Base-by-base conservation (phyloP, 2,113 vertebrate species). In the Balaeniceps rex region DNA sequence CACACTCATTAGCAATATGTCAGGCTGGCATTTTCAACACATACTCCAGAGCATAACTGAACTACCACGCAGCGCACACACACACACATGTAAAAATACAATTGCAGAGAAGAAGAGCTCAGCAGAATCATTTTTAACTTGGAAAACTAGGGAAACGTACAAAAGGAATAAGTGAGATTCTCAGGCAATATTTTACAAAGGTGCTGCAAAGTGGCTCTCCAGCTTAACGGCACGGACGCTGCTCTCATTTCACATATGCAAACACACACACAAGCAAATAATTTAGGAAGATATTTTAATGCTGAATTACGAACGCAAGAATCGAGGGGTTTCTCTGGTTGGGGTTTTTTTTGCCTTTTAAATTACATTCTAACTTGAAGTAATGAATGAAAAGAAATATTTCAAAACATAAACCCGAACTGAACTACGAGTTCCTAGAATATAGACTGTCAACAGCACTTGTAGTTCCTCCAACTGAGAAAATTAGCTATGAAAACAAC, bases 1-100 rank as follows among this genome's bases (percentile, higher is more conserved):
- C 97, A 97, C 88, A 91, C 94, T 97, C 97, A 98, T 97, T 98
- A 98, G 97, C 94, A 97, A 97, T 96, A 97, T 96, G 94, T 96
- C 97, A 98, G 94, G 87, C 85, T 97, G 97, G 91, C 94, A 96
- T 96, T 98, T 98, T 89, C 93, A 97, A 94, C 97, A 96, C 97
- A 97, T 82, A 97, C 95, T 97, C 94, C 87, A 87, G 94, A 97
- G 96, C 86, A 91, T 83, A 92, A 91, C 95, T 93, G 94, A 83
- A 89, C 96, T 91, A 96, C 94, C 95, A 97, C 92, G 79, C 94
- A 97, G 87, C 68, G 2, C 42, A 33, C 77, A 22, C 76, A 94
- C 77, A 94, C 72, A 82, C 63, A 72, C 61, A 88, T 2, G 36
- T 52, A 90, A 88, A 95, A 95, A 94, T n/a, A 93, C 90, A 78